Conservation (phyloP, 2,113 vertebrate species). For the Micronisus gabar region DNA sequence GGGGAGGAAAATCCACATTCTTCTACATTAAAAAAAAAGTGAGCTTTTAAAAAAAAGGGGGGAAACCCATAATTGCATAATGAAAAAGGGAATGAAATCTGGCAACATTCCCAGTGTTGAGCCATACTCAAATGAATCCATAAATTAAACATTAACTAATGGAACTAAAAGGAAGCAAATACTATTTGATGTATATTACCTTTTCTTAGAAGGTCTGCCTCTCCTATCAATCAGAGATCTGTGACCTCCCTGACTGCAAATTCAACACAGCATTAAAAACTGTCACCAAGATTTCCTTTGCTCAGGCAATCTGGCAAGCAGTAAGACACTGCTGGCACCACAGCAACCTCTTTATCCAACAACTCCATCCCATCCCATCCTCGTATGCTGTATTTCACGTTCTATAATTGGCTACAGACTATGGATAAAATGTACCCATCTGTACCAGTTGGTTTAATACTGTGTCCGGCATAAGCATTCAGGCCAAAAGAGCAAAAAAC, state of each 20-base stretch:
- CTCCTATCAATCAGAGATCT: neutral
- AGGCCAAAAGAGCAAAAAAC: neutral
- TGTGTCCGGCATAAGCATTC: neutral
- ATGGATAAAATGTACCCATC: neutral
- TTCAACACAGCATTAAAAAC: neutral
- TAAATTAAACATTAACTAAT: conserved; percentile 60
- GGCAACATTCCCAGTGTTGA: conserved; percentile 8
- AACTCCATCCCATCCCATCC: neutral
- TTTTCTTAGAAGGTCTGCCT: conserved; percentile 45
- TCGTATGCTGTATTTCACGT: neutral
- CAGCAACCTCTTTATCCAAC: neutral
- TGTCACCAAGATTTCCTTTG: neutral
- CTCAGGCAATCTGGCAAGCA: neutral
- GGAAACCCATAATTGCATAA: neutral
- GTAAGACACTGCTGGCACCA: neutral
- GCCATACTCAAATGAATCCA: neutral
- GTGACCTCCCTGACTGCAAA: neutral
- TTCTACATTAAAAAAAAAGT: neutral
- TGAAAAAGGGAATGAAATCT: conserved; percentile 7
- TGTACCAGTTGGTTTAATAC: neutral
- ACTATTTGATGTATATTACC: conserved; percentile 30
- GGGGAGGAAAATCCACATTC: neutral
- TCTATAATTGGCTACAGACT: neutral
- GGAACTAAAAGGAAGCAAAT: conserved; percentile 46
- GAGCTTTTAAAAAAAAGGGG: neutral